These are phyloP conservation scores for Leptoclinus maculatus DNA, from an alignment of 2,797 vertebrate genomes.

Conservation along the genomic window DNA sequence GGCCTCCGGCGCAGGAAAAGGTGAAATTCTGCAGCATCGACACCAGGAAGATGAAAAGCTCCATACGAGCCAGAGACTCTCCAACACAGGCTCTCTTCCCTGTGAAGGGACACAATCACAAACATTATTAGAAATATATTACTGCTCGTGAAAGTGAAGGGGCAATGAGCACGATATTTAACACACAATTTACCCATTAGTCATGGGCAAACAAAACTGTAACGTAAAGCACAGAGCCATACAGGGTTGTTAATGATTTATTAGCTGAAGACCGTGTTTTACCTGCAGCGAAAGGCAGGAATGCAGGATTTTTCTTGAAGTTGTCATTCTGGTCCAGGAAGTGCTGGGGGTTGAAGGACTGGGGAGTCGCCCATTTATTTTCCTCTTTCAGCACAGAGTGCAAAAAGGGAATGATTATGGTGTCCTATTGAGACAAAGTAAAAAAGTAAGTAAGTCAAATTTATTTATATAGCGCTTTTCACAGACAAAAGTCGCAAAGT, in stretches of 20 bases:
- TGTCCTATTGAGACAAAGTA: conserved; percentile 58
- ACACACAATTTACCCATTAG: background rate
- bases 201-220: background rate
- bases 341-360: conserved; percentile 76
- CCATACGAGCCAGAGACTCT: conserved; percentile 84
- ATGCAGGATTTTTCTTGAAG: conserved; percentile 81
- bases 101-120: conserved; percentile 39
- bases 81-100: conserved; percentile 87
- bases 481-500: too few species aligned
- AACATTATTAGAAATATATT: background rate
- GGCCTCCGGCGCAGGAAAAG: conserved; percentile 61
- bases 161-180: background rate
- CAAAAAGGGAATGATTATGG: conserved; percentile 74
- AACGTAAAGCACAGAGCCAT: background rate
- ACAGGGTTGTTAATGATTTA: background rate
- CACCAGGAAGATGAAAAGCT: conserved; percentile 86
- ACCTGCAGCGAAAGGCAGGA: conserved; percentile 82
- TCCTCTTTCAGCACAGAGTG: conserved; percentile 80
- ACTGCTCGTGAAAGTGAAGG: background rate
- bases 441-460: too few species aligned
- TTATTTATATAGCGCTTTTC: too few species aligned
- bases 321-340: conserved; percentile 80
- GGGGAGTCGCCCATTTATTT: conserved; percentile 71
- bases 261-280: background rate
- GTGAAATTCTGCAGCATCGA: conserved; percentile 79